Base-by-base conservation (phyloP, 2,113 vertebrate species). In the Podocnemis expansa region DNA sequence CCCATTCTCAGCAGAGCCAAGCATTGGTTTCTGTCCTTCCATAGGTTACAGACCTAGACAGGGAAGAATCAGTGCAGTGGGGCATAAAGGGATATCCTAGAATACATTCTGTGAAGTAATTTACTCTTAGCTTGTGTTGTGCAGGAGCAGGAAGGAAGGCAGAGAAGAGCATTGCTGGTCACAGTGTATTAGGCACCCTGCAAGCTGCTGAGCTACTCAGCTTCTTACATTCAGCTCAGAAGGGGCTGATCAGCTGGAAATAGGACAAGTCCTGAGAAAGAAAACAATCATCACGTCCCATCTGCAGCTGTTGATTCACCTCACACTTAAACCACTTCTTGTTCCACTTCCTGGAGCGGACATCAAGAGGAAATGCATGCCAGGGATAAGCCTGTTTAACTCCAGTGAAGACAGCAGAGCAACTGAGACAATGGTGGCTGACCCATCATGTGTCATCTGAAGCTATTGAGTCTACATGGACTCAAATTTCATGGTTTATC, bases 261-360 rank as follows among this genome's bases (percentile, higher is more conserved):
- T 1, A 85, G 25, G 54, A 41, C 21, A 49, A 81, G 21, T 27
- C 41, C 41, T 55, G 76, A 67, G 49, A 43, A 43, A 38, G 9
- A 38, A n/a, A 21, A 51, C 56, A 70, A 58, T 25, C 70, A 51
- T 29, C 10, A 31, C 21, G 25, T 21, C n/a, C 78, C 7, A 1
- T 47, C 47, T 29, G 3, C 2, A 4, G 14, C 12, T 49, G 0
- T n/a, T 76, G 11, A 56, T 41, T 52, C 5, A 10, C 45, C 24
- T 55, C 45, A 0, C 11, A 21, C 19, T 3, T 24, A 0, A 6
- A 54, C 11, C 43, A 2, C 14, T 49, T 49, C 0, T 1, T 1
- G 9, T 41, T 8, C 6, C 14, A 11, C 19, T 31, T 78, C 10
- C 47, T 34, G 58, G 34, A 41, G 16, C 1, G 27, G 3, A 31